Evolutionary conservation across 2,797 vertebrate species (phyloP), one percentile per base, ranked within the genome.

Genomic region (Australoheros facetus): DNA sequence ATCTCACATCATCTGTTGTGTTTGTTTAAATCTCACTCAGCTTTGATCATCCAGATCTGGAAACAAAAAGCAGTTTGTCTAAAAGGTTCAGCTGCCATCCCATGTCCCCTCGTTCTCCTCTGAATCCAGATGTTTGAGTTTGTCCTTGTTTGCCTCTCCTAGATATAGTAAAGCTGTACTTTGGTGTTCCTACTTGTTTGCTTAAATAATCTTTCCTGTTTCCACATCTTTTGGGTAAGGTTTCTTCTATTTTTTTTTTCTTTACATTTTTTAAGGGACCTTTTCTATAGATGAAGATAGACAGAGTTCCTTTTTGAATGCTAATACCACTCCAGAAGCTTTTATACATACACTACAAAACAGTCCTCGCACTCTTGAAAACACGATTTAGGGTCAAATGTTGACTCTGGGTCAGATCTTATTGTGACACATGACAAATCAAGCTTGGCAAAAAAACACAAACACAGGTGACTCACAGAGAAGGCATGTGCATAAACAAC

Each of bases 381-480:
- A 75, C 9, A 54, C 53, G 16, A 55, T 51, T 37, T 7, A 34
- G 39, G 62, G 5, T 23, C 39, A 54, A 19, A 42, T 51, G 60
- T 53, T n/a, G 26, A 73, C 48, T 28, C 39, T 21, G 7, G 7
- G 2, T 48, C 56, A 10, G 66, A 60, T 73, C n/a, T 17, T 71
- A 76, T n/a, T 16, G 64, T 62, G 72, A 76, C 77, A 37, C 54
- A 55, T 21, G 10, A 53, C 78, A 42, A 73, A 77, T 77, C 9
- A 8, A 26, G 45, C 83, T 64, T 54, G 71, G 13, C 13, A 51
- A 84, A 70, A 58, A 34, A 66, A 82, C 17, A 56, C 58, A 78
- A 81, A 81, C 32, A 32, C 53, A 62, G 28, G 39, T 87, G 83
- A 85, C 57, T 91, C 83, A 73, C 58, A 1, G 9, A 64, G 21